These are phyloP conservation scores for Stenodema calcarata DNA, from an alignment of 2,888 invertebrate genomes.

Conservation along the genomic window DNA sequence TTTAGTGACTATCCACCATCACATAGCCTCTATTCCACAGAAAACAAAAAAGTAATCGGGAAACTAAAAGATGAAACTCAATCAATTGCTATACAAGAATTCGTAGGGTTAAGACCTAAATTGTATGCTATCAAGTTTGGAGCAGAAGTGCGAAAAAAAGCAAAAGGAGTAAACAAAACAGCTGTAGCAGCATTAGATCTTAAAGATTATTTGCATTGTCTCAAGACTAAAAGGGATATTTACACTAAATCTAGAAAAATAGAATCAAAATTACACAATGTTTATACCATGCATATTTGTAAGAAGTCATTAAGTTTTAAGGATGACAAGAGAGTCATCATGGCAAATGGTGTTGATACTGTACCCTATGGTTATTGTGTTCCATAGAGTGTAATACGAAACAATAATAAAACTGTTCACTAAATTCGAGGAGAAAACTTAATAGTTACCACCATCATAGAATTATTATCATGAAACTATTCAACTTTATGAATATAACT, in stretches of 20 bases:
- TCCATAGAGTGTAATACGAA: too few species aligned
- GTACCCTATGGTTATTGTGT: too few species aligned
- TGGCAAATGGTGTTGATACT: too few species aligned
- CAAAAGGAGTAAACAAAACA: slow-evolving; percentile 25
- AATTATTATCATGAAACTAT: too few species aligned
- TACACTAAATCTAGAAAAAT: slow-evolving; percentile 1
- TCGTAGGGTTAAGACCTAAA: slow-evolving; percentile 59
- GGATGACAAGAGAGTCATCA: slow-evolving; percentile 31
- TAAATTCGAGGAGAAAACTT: too few species aligned
- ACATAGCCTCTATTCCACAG: slow-evolving; percentile 5
- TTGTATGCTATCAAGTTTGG: slow-evolving; percentile 55
- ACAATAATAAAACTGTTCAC: too few species aligned
- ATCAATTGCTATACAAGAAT: slow-evolving; percentile 59
- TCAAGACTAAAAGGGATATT: background rate
- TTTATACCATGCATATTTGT: background rate
- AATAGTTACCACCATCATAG: too few species aligned
- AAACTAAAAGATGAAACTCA: slow-evolving; percentile 60
- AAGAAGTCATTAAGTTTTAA: slow-evolving; percentile 12
- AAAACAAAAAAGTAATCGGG: slow-evolving; percentile 58
- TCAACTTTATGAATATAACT: too few species aligned
- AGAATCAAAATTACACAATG: slow-evolving; percentile 9
- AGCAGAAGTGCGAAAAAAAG: slow-evolving; percentile 53
- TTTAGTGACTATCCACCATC: slow-evolving; percentile 56
- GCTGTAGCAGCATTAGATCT: background rate
- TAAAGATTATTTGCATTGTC: background rate